These are phyloP conservation scores for Zaprionus kolodkinae DNA, from an alignment of 1,140 invertebrate species.

Conservation along the genomic window DNA sequence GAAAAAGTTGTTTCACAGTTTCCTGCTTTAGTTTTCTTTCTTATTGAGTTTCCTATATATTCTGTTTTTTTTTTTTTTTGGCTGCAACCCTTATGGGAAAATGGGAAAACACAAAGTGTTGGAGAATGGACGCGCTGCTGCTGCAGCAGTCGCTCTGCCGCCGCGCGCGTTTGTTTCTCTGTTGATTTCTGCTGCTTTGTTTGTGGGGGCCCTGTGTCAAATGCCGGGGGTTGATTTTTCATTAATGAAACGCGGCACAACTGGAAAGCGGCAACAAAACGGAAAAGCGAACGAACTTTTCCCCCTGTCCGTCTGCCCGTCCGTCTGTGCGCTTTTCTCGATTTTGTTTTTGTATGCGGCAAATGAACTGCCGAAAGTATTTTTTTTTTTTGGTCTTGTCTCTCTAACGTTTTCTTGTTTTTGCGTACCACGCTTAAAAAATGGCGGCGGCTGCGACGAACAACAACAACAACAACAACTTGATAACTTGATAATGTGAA, in stretches of 20 bases:
- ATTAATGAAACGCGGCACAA: conserved; percentile 68
- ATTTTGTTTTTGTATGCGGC: conserved; percentile 57
- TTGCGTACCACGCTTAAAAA: conserved; percentile 68
- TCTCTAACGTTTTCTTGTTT: conserved; percentile 13
- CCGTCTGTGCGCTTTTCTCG: conserved; percentile 50
- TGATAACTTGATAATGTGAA: conserved; percentile 34
- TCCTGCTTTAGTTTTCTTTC: background rate
- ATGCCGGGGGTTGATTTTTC: conserved; percentile 73
- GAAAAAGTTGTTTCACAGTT: conserved; percentile 58
- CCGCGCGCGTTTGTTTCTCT: conserved; percentile 15
- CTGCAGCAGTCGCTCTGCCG: conserved; percentile 2
- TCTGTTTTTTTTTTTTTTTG: too few relatives aligned
- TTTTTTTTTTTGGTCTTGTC: conserved; percentile 9
- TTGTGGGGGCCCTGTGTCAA: conserved; percentile 61
- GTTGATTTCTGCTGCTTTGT: conserved; percentile 75
- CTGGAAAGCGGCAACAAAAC: conserved; percentile 44
- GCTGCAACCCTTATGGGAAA: conserved; percentile 51
- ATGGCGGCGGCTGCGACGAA: conserved; percentile 47
- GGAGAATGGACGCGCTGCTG: conserved; percentile 21
- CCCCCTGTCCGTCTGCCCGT: background rate
- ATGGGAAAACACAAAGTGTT: conserved; percentile 31
- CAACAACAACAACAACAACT: conserved; percentile 56
- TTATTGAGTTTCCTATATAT: conserved; percentile 2
- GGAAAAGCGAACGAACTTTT: conserved; percentile 69
- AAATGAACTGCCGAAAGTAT: conserved; percentile 21